phyloP scores from a whole-genome alignment of 2,888 invertebrate genomes.

The Macaria notata region DNA sequence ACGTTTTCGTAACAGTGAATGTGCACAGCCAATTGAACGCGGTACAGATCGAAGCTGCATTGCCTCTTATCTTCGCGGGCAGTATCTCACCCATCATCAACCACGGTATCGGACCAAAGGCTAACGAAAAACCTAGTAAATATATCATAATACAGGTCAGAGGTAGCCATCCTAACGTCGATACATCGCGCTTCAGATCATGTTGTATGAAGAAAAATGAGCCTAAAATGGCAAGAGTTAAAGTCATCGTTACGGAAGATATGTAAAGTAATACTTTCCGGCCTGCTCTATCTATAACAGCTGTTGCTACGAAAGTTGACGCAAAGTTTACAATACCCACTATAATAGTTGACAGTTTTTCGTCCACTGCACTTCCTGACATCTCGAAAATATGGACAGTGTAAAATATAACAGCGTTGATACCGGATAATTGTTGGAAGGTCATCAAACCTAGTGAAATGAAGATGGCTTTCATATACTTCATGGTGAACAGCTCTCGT shows the following conservation, averaged over 20 bases:
- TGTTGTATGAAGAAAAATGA: constrained; percentile 88
- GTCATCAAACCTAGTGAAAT: constrained; percentile 95
- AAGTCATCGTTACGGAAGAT: constrained; percentile 90
- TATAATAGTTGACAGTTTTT: constrained; percentile 91
- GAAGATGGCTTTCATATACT: constrained; percentile 89
- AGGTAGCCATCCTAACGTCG: constrained; percentile 89
- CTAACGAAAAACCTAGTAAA: constrained; percentile 93
- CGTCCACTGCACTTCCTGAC: constrained; percentile 91
- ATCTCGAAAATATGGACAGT: constrained; percentile 93
- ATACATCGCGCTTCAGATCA: constrained; percentile 72
- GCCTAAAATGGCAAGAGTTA: constrained; percentile 88
- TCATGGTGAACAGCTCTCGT: constrained; percentile 85
- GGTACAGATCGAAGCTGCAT: constrained; percentile 94
- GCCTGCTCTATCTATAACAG: constrained; percentile 93
- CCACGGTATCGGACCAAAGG: constrained; percentile 93
- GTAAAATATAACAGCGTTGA: constrained; percentile 98
- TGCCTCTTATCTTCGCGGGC: constrained; percentile 93
- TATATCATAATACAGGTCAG: constrained; percentile 90
- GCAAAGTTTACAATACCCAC: constrained; percentile 94
- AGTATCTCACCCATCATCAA: constrained; percentile 97
- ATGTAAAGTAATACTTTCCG: constrained; percentile 93
- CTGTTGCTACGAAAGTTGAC: constrained; percentile 94
- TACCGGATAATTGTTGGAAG: constrained; percentile 97
- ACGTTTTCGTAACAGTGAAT: constrained; percentile 93
- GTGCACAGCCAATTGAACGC: constrained; percentile 97